Conservation (phyloP, 2,888 invertebrate genomes). For the Cryptus armator region DNA sequence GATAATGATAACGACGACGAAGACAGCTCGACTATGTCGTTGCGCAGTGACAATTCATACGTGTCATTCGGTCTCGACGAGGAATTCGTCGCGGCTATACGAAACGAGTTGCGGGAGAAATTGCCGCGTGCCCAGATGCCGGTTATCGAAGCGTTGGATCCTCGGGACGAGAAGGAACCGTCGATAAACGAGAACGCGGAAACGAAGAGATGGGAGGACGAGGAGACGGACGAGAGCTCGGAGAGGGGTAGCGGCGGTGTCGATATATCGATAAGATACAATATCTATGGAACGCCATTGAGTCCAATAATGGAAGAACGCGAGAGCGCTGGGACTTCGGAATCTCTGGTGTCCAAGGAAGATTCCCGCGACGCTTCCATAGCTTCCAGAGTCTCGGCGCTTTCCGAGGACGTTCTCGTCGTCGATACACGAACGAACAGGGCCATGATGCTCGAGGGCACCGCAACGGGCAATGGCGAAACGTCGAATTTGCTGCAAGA, state of each 20-base stretch:
- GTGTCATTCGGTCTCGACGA: conserved; percentile 89
- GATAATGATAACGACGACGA: conserved; percentile 80
- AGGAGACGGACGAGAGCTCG: conserved; percentile 81
- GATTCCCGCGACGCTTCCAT: conserved; percentile 83
- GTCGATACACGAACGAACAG: conserved; percentile 86
- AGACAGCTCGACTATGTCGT: conserved; percentile 86
- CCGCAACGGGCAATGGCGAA: conserved; percentile 56
- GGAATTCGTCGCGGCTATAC: conserved; percentile 90
- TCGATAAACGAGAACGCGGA: conserved; percentile 76
- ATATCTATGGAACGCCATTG: conserved; percentile 87
- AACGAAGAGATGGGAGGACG: conserved; percentile 79
- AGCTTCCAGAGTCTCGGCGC: conserved; percentile 77
- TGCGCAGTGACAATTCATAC: conserved; percentile 86
- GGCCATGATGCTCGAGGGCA: conserved; percentile 84
- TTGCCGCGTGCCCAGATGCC: conserved; percentile 89
- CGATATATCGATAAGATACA: conserved; percentile 86
- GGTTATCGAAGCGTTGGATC: conserved; percentile 80
- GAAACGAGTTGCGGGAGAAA: conserved; percentile 90
- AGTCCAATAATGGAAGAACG: conserved; percentile 89
- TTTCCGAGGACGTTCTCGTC: conserved; percentile 85
- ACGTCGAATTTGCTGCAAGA: conserved; percentile 72
- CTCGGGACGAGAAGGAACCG: conserved; percentile 78
- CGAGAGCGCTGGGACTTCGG: conserved; percentile 83
- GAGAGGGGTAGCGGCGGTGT: conserved; percentile 80
- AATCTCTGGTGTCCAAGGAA: conserved; percentile 81